Evolutionary conservation across 2,113 vertebrate genomes (phyloP).

Genomic region (Larimichthys polyactis): DNA sequence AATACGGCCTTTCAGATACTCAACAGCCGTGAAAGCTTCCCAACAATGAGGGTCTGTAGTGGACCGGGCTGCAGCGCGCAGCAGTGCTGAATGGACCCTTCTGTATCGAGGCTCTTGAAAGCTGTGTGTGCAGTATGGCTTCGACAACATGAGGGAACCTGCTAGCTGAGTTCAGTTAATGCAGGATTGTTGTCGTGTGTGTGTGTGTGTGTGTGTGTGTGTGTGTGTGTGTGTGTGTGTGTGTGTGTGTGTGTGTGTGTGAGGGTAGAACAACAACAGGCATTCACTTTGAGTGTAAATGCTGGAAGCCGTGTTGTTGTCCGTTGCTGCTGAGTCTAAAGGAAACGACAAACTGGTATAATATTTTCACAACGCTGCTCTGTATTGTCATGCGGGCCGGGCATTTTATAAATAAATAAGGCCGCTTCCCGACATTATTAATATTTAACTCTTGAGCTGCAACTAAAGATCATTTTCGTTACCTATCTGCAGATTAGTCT

Average conservation of each 20-base stretch:
- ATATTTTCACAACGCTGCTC: neutral
- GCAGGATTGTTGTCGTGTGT: conserved; percentile 34
- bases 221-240: neutral
- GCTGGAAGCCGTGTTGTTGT: conserved; percentile 51
- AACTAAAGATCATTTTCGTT: too few relatives aligned
- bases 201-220: neutral
- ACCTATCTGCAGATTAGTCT: too few relatives aligned
- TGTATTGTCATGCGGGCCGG: neutral
- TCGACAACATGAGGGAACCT: conserved; percentile 64
- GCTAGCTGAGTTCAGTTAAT: conserved; percentile 40
- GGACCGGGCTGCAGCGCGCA: conserved; percentile 14
- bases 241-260: neutral
- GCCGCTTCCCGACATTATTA: neutral
- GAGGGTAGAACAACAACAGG: conserved; percentile 28
- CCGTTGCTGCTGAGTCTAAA: conserved; percentile 17
- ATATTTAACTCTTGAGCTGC: neutral
- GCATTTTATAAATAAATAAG: neutral
- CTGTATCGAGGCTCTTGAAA: conserved; percentile 60
- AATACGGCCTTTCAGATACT: conserved; percentile 39
- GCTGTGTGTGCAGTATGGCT: conserved; percentile 20
- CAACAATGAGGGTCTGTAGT: conserved; percentile 54
- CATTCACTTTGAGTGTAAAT: conserved; percentile 40
- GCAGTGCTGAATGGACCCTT: conserved; percentile 66
- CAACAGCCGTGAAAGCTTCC: conserved; percentile 26
- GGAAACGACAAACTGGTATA: neutral